Evolutionary conservation across 1,140 invertebrate genomes (phyloP), one percentile per base, ranked within the genome.

Genomic region (Ditylenchus dipsaci): DNA sequence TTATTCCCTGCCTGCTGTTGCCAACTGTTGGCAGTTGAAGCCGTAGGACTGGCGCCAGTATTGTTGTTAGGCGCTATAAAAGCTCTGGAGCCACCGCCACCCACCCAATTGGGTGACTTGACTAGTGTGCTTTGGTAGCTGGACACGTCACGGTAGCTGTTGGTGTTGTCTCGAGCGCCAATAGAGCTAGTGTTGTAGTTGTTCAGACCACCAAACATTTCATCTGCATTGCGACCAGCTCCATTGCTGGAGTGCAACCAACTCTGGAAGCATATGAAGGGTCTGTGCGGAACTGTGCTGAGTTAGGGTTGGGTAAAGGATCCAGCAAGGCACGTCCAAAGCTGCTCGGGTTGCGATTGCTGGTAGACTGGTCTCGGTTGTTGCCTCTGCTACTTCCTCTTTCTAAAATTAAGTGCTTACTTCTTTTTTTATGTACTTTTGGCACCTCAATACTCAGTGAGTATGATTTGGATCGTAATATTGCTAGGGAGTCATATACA

Each of bases 221-320:
- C 68, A 5, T 69, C 68, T 19, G 67, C 26, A 26, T 26, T 61
- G n/a, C 30, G 29, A 57, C 68, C 68, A 15, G 49, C 49, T 53
- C 58, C 29, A 61, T 61, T 61, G 29, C 26, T 61, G 42, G 42
- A 53, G 15, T 53, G n/a, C 15, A 53, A 65, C 42, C 30, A 53
- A 71, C 27, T 15, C 69, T 70, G 19, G 68, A 61, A 17, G 60
- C 71, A 66, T 71, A 71, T 15, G 53, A 74, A 1, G 68, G 69
- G 47, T 71, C 71, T 27, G 69, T 74, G 33, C 71, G 69, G 1
- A 42, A 38, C 1, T 49, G 17, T 19, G 58, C 66, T 9, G 17
- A 64, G 30, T 53, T 43, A 19, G 1, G 8, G 23, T 53, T 53
- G 23, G 49, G n/a, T 26, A 53, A 15, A 5, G 49, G 23, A 8